Evolutionary conservation across 2,888 invertebrate species (phyloP).

Genomic region (Danaus chrysippus): DNA sequence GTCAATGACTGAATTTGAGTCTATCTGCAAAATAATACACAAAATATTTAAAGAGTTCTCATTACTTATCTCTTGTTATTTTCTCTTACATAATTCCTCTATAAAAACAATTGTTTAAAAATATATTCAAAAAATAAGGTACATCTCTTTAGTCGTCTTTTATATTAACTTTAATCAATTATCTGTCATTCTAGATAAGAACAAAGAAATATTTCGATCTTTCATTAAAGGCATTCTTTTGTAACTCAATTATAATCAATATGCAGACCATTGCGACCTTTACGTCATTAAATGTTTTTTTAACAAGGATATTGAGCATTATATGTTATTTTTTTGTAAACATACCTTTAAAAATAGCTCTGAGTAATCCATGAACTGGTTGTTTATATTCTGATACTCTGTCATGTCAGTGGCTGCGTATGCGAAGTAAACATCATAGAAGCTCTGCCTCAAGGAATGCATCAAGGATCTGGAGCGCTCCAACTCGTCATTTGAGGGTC

Average conservation of each 20-base stretch:
- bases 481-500: constrained; percentile 64
- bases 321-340: neutral
- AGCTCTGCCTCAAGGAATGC: constrained; percentile 60
- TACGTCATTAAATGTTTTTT: too few species aligned
- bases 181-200: too few species aligned
- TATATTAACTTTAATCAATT: too few species aligned
- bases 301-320: too few species aligned
- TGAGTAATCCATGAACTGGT: constrained; percentile 69
- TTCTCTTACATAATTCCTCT: too few species aligned
- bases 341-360: constrained; percentile 67
- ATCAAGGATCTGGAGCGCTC: constrained; percentile 62
- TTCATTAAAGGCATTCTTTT: too few species aligned
- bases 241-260: too few species aligned
- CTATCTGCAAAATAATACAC: constrained; percentile 43
- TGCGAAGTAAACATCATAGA: constrained; percentile 77
- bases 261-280: too few species aligned
- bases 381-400: constrained; percentile 68
- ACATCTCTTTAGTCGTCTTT: too few species aligned
- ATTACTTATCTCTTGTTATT: neutral
- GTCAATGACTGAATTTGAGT: constrained; percentile 52
- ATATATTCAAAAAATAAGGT: too few species aligned
- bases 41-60: neutral
- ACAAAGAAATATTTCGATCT: too few species aligned
- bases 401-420: constrained; percentile 68
- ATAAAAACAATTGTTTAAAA: too few species aligned